These are phyloP conservation scores for Otus sunia DNA, from an alignment of 2,113 vertebrate genomes.

Conservation along the genomic window DNA sequence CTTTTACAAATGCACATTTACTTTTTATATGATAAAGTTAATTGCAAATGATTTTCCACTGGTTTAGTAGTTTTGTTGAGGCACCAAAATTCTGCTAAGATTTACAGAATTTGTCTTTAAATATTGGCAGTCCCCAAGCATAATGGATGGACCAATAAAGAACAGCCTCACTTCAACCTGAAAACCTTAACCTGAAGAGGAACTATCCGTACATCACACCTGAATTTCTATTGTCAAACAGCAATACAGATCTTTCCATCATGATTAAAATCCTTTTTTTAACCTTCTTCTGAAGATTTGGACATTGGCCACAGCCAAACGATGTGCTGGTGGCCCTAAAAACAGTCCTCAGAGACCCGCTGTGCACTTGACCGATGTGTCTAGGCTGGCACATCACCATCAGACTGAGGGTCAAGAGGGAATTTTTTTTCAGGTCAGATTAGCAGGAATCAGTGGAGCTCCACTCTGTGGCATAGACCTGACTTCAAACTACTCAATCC, in stretches of 20 bases:
- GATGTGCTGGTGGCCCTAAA: not conserved
- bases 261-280: not conserved
- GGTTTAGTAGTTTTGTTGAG: not conserved
- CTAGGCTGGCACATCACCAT: not conserved
- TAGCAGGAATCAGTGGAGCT: not conserved
- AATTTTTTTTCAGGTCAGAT: not conserved
- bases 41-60: not conserved
- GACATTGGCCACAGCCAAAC: not conserved
- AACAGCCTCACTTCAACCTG: not conserved
- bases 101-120: not conserved
- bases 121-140: not conserved
- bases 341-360: not conserved
- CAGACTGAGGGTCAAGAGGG: not conserved
- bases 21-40: not conserved
- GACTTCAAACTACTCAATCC: not conserved
- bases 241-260: not conserved
- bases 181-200: not conserved
- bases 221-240: not conserved
- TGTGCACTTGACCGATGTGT: not conserved
- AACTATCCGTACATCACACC: not conserved
- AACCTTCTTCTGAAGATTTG: not conserved
- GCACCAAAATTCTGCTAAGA: not conserved
- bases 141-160: not conserved
- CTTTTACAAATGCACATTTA: not conserved
- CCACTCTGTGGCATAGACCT: rapidly evolving